phyloP scores from a whole-genome alignment of 2,113 vertebrate genomes.

The Octodon degus region DNA sequence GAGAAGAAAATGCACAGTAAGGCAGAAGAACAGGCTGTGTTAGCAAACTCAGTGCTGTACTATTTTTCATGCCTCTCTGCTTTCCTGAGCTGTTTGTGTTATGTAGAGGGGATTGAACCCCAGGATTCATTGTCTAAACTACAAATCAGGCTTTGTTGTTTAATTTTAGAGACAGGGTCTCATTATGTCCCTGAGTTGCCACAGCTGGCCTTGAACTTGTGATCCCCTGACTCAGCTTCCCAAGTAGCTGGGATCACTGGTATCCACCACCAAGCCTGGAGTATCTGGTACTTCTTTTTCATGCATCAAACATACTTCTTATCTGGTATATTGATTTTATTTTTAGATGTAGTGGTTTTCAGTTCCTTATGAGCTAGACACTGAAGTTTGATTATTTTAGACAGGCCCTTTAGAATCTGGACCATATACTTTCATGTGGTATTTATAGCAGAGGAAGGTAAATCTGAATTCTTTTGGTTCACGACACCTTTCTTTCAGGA shows the following conservation, averaged over 20 bases:
- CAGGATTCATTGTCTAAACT: not conserved
- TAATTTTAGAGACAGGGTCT: not conserved
- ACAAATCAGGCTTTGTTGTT: not conserved
- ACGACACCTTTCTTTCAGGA: not conserved
- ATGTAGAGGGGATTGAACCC: not conserved
- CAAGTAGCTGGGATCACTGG: not conserved
- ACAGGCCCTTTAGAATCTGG: slow-evolving; percentile 14
- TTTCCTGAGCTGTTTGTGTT: not conserved
- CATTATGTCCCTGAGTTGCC: not conserved
- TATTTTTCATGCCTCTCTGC: not conserved
- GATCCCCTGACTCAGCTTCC: not conserved
- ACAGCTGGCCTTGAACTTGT: not conserved
- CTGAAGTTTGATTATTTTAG: not conserved
- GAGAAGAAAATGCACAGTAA: not conserved
- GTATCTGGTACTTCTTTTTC: not conserved
- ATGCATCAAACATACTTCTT: not conserved
- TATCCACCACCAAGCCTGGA: not conserved
- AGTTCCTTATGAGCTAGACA: slow-evolving; percentile 15
- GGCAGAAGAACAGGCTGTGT: not conserved
- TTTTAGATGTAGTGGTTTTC: slow-evolving; percentile 42
- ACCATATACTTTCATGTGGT: not conserved
- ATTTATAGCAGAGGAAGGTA: slow-evolving; percentile 10
- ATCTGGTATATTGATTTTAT: not conserved
- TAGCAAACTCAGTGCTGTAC: not conserved
- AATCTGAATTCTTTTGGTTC: slow-evolving; percentile 30